These are phyloP conservation scores for Invenusta paracnida DNA, from an alignment of 2,888 invertebrate genomes.

Conservation along the genomic window DNA sequence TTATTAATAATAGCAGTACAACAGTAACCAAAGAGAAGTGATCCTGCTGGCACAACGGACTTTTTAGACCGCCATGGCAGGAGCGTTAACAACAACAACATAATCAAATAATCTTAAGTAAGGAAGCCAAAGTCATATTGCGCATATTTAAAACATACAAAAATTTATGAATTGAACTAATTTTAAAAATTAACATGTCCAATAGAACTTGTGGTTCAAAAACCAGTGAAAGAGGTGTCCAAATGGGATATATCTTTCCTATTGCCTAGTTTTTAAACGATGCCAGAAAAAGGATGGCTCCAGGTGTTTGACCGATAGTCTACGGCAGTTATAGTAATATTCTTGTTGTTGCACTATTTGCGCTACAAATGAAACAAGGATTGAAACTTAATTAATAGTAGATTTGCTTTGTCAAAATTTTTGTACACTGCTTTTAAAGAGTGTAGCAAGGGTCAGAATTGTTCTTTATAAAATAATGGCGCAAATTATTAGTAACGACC, in stretches of 20 bases:
- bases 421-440: neutral
- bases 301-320: neutral
- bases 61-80: too few species aligned
- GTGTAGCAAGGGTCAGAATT: neutral
- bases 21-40: too few species aligned
- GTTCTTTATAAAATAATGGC: neutral
- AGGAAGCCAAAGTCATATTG: too few species aligned
- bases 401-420: neutral
- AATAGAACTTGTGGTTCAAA: neutral
- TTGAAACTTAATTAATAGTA: neutral
- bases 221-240: neutral
- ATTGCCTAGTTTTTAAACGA: neutral
- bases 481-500: neutral
- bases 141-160: neutral
- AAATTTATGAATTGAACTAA: neutral
- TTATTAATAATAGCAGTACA: too few species aligned
- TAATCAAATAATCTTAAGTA: too few species aligned
- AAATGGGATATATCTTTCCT: neutral
- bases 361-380: neutral
- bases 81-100: too few species aligned
- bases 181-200: neutral
- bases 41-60: too few species aligned
- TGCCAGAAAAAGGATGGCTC: neutral
- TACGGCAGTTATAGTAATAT: neutral
- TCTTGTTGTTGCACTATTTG: neutral